These are phyloP conservation scores for Galerucella calmariensis DNA, from an alignment of 2,888 invertebrate species.

Conservation along the genomic window DNA sequence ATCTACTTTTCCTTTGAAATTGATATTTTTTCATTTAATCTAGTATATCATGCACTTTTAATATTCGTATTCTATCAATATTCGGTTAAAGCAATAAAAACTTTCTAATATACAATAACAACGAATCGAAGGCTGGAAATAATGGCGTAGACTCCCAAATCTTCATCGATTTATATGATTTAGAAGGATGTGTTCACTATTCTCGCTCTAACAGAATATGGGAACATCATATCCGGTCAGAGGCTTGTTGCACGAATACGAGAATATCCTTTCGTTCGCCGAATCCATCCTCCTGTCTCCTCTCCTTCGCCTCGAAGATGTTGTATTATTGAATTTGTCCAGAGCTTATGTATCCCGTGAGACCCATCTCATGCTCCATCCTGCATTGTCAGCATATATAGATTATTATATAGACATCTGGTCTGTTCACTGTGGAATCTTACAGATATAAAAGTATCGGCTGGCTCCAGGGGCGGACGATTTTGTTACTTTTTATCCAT, in stretches of 20 bases:
- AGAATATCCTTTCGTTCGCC: constrained; percentile 16
- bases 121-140: constrained; percentile 20
- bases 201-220: constrained; percentile 55
- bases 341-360: constrained; percentile 64
- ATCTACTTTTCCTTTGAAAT: background rate
- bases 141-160: constrained; percentile 30
- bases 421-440: constrained; percentile 63
- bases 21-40: background rate
- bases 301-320: constrained; percentile 37
- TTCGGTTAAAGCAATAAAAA: constrained; percentile 35
- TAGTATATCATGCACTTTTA: background rate
- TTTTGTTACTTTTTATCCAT: background rate
- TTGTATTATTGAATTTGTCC: constrained; percentile 66
- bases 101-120: constrained; percentile 38
- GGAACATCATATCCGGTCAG: constrained; percentile 52
- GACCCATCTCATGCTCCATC: constrained; percentile 63
- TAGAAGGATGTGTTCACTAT: constrained; percentile 60
- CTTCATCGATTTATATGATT: constrained; percentile 55
- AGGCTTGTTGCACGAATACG: constrained; percentile 47
- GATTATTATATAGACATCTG: constrained; percentile 68
- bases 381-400: constrained; percentile 67
- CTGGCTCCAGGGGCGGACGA: constrained; percentile 40
- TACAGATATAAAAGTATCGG: constrained; percentile 63
- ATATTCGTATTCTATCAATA: constrained; percentile 28
- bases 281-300: constrained; percentile 49